phyloP scores from a whole-genome alignment of 2,797 vertebrate genomes.

The Echeneis naucrates region DNA sequence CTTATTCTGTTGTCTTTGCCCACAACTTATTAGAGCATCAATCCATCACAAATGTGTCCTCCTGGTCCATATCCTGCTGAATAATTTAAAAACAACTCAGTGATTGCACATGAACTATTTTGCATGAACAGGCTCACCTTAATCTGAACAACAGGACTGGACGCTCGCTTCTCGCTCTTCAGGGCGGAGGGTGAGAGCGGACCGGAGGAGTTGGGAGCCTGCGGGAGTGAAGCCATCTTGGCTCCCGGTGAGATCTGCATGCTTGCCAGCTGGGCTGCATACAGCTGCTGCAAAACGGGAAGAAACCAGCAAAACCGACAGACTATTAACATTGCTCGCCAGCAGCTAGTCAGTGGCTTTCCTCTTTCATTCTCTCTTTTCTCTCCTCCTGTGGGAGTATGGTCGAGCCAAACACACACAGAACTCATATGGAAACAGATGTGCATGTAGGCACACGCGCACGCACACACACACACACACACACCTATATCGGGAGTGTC shows the following conservation, averaged over 20 bases:
- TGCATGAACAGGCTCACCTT: constrained; percentile 84
- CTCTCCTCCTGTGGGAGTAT: constrained; percentile 36
- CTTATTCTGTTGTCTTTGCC: not conserved
- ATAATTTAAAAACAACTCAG: not conserved
- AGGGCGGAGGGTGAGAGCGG: constrained; percentile 91
- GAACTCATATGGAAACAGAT: constrained; percentile 29
- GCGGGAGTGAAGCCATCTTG: constrained; percentile 93
- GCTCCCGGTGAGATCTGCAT: constrained; percentile 96
- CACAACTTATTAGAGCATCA: not conserved
- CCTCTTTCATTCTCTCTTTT: constrained; percentile 54
- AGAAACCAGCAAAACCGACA: constrained; percentile 65
- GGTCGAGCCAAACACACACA: constrained; percentile 42
- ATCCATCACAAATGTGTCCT: not conserved
- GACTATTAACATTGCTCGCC: constrained; percentile 64
- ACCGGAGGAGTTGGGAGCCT: constrained; percentile 88
- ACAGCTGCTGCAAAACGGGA: constrained; percentile 90
- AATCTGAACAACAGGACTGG: constrained; percentile 91
- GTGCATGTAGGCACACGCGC: not conserved
- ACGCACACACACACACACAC: constrained; percentile 22
- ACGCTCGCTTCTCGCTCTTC: constrained; percentile 93
- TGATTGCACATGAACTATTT: not conserved
- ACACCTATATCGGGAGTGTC: constrained; percentile 45
- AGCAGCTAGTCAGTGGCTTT: constrained; percentile 66
- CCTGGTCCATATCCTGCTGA: not conserved
- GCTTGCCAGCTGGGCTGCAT: constrained; percentile 95